phyloP scores from a whole-genome alignment of 2,888 invertebrate genomes.

The Pollenia angustigena region DNA sequence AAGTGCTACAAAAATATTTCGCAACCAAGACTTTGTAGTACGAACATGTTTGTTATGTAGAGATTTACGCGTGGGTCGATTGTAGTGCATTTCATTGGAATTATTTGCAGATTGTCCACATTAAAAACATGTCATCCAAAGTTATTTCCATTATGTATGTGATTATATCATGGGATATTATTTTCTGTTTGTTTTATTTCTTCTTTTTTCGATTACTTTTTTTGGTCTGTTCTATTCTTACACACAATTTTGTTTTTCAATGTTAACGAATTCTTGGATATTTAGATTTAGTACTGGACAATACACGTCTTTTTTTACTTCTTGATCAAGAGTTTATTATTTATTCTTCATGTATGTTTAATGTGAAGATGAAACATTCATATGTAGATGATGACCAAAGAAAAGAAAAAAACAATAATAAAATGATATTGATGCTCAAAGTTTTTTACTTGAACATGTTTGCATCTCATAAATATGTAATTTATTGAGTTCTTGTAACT shows the following conservation, averaged over 20 bases:
- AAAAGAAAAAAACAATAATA: constrained; percentile 37
- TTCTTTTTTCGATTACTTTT: constrained; percentile 10
- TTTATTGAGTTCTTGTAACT: constrained; percentile 61
- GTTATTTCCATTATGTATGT: constrained; percentile 61
- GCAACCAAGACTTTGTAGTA: neutral
- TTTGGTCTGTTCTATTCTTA: constrained; percentile 5
- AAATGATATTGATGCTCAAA: constrained; percentile 48
- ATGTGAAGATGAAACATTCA: constrained; percentile 16
- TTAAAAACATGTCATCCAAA: constrained; percentile 67
- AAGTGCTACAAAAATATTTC: constrained; percentile 26
- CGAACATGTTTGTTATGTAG: constrained; percentile 29
- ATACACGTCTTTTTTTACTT: neutral
- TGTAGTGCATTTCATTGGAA: constrained; percentile 68
- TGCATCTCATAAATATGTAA: constrained; percentile 70
- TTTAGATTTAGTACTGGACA: constrained; percentile 48
- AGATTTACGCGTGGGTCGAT: constrained; percentile 67
- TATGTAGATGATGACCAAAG: constrained; percentile 52
- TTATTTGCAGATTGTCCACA: constrained; percentile 66
- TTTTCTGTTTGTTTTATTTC: constrained; percentile 35
- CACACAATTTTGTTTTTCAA: constrained; percentile 43
- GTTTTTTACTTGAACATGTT: constrained; percentile 60
- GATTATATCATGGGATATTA: constrained; percentile 63
- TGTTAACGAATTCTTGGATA: constrained; percentile 65
- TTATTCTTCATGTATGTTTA: constrained; percentile 29
- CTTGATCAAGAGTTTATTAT: constrained; percentile 20